Conservation (phyloP, 2,797 vertebrate genomes). For the Oreochromis mossambicus region DNA sequence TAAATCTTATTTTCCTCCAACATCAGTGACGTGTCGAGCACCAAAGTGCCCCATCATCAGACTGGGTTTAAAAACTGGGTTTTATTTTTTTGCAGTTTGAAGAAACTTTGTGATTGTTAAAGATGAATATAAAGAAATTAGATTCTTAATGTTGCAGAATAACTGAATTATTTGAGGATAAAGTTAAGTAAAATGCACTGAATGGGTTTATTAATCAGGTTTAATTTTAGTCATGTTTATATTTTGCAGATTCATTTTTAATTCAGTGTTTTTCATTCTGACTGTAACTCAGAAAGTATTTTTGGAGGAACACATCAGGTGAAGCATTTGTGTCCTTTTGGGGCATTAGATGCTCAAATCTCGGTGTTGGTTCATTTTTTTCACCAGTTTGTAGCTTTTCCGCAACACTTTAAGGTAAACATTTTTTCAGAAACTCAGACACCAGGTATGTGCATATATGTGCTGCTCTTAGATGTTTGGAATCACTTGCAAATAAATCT, state of each 20-base stretch:
- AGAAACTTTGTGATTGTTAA: background rate
- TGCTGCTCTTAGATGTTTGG: background rate
- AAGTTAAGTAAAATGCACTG: background rate
- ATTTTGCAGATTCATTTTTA: background rate
- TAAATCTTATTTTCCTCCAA: background rate
- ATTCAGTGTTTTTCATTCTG: background rate
- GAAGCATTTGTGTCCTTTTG: background rate
- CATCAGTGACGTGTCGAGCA: background rate
- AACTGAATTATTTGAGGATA: background rate
- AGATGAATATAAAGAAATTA: background rate
- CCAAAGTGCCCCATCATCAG: background rate
- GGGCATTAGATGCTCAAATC: background rate
- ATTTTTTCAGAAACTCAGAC: background rate
- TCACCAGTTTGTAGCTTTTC: background rate
- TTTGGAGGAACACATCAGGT: background rate
- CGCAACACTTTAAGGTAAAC: background rate
- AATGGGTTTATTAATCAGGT: background rate
- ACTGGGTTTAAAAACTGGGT: background rate
- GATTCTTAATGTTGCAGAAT: background rate
- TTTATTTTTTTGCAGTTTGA: background rate
- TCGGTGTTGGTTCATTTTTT: background rate
- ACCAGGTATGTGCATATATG: background rate
- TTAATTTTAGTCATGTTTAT: background rate
- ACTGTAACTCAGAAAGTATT: background rate
- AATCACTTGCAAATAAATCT: background rate